A percentile compares a stretch with the other conserved stretches of the same genome.
phyloP scores from a whole-genome alignment of 2,113 vertebrate genomes.

The Laticauda colubrina region DNA sequence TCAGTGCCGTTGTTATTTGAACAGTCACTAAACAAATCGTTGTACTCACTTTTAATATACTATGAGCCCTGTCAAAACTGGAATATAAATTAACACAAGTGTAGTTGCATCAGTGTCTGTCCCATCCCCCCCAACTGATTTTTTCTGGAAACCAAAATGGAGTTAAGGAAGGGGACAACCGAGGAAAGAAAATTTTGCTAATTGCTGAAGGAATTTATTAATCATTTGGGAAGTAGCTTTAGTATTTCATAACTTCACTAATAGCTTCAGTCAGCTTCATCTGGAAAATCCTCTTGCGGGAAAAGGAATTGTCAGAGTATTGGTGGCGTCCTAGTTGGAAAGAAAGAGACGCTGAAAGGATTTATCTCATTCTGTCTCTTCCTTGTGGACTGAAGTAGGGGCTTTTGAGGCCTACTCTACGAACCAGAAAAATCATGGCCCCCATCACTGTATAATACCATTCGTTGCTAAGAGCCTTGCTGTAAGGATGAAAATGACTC shows the following conservation, averaged over 20 bases:
- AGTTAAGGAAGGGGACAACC: not conserved
- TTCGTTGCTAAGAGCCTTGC: not conserved
- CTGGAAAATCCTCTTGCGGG: not conserved
- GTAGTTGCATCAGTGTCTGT: not conserved
- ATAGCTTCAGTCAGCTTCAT: not conserved
- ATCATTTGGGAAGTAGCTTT: not conserved
- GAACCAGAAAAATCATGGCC: not conserved
- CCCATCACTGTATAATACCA: not conserved
- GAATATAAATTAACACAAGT: not conserved
- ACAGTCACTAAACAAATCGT: too few relatives aligned
- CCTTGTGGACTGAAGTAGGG: not conserved
- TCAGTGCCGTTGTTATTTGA: too few relatives aligned
- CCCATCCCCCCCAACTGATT: fast-evolving
- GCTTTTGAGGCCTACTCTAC: not conserved
- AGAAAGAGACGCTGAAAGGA: not conserved
- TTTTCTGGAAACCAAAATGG: not conserved
- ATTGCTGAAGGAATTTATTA: not conserved
- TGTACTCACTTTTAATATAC: not conserved
- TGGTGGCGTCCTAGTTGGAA: not conserved
- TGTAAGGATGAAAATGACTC: not conserved
- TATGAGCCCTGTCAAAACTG: not conserved
- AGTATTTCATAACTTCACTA: not conserved
- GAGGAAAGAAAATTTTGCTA: not conserved
- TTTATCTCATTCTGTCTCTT: not conserved
- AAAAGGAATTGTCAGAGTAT: not conserved